Conservation (phyloP, 2,888 invertebrate species). For the Cylloceria caligata region DNA sequence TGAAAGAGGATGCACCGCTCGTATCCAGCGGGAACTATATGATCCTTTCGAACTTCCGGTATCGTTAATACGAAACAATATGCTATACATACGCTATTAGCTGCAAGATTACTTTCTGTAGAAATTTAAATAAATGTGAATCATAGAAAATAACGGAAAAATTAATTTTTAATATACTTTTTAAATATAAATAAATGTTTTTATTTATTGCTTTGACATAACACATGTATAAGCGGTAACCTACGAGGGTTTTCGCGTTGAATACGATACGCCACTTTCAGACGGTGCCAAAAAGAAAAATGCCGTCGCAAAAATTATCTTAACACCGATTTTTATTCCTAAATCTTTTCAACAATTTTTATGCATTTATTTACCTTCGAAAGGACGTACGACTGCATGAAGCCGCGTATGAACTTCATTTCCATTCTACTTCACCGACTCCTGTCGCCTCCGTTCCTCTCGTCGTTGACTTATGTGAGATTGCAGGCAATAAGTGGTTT, state of each 20-base stretch:
- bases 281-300: too few relatives aligned
- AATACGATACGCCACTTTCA: too few relatives aligned
- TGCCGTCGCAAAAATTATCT: too few relatives aligned
- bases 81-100: neutral
- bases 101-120: too few relatives aligned
- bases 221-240: too few relatives aligned
- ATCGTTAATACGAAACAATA: neutral
- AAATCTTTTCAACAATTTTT: neutral
- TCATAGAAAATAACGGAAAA: neutral
- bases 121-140: neutral
- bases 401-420: constrained; percentile 33
- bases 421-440: constrained; percentile 33
- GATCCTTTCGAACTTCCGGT: constrained; percentile 21
- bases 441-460: constrained; percentile 29
- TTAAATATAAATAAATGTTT: too few relatives aligned
- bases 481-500: constrained; percentile 60
- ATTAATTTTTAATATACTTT: too few relatives aligned
- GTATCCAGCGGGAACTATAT: neutral
- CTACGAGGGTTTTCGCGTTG: too few relatives aligned
- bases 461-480: constrained; percentile 56
- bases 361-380: constrained; percentile 21
- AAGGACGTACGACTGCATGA: neutral
- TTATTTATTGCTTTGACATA: too few relatives aligned
- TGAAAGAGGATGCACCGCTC: constrained; percentile 9
- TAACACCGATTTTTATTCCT: constrained; percentile 20